phyloP scores from a whole-genome alignment of 2,113 vertebrate genomes.

The Scophthalmus maximus region DNA sequence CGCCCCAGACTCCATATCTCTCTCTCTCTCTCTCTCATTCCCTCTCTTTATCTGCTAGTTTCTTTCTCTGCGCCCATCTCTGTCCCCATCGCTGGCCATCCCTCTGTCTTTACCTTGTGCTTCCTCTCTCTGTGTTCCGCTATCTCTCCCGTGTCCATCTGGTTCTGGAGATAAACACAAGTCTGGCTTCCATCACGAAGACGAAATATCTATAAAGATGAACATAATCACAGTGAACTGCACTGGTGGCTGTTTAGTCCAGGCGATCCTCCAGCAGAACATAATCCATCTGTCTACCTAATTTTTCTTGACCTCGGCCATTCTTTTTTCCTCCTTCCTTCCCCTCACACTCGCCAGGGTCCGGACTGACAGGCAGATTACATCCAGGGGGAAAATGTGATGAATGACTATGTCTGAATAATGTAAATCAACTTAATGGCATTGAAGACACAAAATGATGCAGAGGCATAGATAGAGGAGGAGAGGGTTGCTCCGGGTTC shows the following conservation, averaged over 20 bases:
- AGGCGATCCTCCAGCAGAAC: constrained; percentile 45
- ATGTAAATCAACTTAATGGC: constrained; percentile 89
- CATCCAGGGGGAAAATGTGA: constrained; percentile 81
- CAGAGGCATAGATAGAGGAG: constrained; percentile 7
- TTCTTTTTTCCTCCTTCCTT: constrained; percentile 7
- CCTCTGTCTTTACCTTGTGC: constrained; percentile 19
- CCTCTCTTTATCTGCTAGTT: constrained; percentile 10
- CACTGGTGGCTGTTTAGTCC: constrained; percentile 36
- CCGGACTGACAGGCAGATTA: constrained; percentile 77
- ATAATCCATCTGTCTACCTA: constrained; percentile 63
- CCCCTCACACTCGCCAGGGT: constrained; percentile 36
- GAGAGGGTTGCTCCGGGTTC: constrained; percentile 83
- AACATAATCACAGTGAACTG: constrained; percentile 44
- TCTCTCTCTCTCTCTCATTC: constrained; percentile 32
- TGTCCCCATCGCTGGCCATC: constrained; percentile 12
- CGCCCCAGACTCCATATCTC: constrained; percentile 51
- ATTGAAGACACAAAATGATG: constrained; percentile 69
- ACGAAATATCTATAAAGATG: constrained; percentile 66
- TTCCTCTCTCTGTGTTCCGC: constrained; percentile 29
- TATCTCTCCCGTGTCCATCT: constrained; percentile 57
- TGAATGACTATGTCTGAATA: constrained; percentile 83
- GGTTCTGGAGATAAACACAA: constrained; percentile 72
- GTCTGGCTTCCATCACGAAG: constrained; percentile 57
- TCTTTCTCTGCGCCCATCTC: constrained; percentile 16
- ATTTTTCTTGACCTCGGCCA: constrained; percentile 29